phyloP scores from a whole-genome alignment of 2,888 invertebrate species.

The Habrosyne pyritoides region DNA sequence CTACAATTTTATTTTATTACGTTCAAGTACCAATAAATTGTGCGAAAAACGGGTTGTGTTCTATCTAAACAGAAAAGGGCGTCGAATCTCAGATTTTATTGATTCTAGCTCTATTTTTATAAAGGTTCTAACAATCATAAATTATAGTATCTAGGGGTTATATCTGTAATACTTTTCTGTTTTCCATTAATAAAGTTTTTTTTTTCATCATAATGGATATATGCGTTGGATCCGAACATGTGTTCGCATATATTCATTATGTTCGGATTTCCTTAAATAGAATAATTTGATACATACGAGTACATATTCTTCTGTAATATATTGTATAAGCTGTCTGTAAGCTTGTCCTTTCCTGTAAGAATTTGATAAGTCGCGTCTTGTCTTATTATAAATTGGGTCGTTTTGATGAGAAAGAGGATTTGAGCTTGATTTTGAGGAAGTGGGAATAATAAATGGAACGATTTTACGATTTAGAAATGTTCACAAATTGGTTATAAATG shows the following conservation, averaged over 20 bases:
- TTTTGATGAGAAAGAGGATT: slow-evolving; percentile 29
- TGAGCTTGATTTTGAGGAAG: slow-evolving; percentile 30
- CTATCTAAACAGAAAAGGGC: slow-evolving; percentile 21
- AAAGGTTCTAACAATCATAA: not conserved
- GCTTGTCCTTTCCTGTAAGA: not conserved
- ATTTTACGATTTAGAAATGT: slow-evolving; percentile 41
- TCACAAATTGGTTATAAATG: slow-evolving; percentile 38
- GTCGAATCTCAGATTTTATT: slow-evolving; percentile 17
- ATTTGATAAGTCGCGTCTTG: not conserved
- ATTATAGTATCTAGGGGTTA: not conserved
- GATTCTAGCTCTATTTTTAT: not conserved
- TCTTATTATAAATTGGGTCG: slow-evolving; percentile 24
- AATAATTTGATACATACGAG: too few relatives aligned
- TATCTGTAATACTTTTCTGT: too few relatives aligned
- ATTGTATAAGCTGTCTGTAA: not conserved
- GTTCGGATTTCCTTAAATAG: too few relatives aligned
- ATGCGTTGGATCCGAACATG: too few relatives aligned
- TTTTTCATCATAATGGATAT: too few relatives aligned
- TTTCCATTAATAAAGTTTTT: too few relatives aligned
- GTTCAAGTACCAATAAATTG: slow-evolving; percentile 37
- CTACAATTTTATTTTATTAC: slow-evolving; percentile 44
- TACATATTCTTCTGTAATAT: not conserved
- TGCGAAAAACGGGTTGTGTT: slow-evolving; percentile 21
- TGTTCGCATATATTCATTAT: too few relatives aligned
- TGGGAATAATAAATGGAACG: slow-evolving; percentile 34